Evolutionary conservation across 2,888 invertebrate genomes (phyloP).

Genomic region (Scaptomyza flava): DNA sequence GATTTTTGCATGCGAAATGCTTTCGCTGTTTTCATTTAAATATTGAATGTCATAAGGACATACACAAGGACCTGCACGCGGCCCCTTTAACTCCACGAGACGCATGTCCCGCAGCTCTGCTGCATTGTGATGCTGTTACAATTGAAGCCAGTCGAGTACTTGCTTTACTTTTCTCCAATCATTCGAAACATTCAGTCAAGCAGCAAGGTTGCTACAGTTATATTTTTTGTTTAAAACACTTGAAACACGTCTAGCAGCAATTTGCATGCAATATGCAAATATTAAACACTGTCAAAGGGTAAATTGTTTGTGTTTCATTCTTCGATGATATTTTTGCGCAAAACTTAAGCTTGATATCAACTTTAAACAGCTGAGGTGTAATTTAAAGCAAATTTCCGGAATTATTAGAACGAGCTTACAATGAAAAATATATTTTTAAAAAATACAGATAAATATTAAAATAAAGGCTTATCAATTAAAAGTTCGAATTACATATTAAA

Average conservation of each 20-base stretch:
- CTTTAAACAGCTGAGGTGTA: too few relatives aligned
- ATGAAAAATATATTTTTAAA: too few relatives aligned
- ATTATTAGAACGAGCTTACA: too few relatives aligned
- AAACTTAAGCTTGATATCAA: constrained; percentile 1
- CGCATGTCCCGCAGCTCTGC: constrained; percentile 4
- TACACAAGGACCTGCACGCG: neutral
- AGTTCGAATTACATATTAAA: too few relatives aligned
- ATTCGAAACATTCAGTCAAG: neutral
- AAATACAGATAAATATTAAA: too few relatives aligned
- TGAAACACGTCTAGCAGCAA: constrained; percentile 15
- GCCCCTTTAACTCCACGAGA: neutral
- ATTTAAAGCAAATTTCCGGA: too few relatives aligned
- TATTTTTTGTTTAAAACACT: constrained; percentile 21
- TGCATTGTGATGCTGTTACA: constrained; percentile 4
- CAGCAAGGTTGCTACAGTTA: constrained; percentile 3
- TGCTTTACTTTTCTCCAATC: neutral
- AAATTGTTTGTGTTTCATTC: constrained; percentile 8
- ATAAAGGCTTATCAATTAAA: too few relatives aligned
- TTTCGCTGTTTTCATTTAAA: constrained; percentile 28
- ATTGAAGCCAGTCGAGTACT: neutral
- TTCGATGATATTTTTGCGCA: neutral
- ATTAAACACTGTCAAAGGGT: constrained; percentile 14
- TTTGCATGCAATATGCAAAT: constrained; percentile 41
- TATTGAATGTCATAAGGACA: constrained; percentile 13
- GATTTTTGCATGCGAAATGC: constrained; percentile 59